phyloP scores from a whole-genome alignment of 2,113 vertebrate species.

The Bos javanicus region DNA sequence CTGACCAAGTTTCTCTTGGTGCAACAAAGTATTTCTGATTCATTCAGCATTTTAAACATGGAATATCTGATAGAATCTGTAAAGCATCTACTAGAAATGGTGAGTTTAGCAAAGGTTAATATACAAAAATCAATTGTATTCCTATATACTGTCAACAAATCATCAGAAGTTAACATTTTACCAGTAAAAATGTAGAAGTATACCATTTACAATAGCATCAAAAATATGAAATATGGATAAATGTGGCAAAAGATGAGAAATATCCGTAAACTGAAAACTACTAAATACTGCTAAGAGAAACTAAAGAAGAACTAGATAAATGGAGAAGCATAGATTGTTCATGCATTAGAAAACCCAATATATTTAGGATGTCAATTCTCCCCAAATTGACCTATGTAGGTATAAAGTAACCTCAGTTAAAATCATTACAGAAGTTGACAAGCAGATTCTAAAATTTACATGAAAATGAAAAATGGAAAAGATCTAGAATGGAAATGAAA shows the following conservation, averaged over 20 bases:
- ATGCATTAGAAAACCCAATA: background rate
- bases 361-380: background rate
- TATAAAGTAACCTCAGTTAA: background rate
- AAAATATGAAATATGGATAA: background rate
- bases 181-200: background rate
- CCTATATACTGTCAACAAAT: background rate
- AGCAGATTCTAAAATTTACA: background rate
- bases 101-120: background rate
- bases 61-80: background rate
- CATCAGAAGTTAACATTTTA: background rate
- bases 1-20: background rate
- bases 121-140: background rate
- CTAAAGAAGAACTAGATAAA: background rate
- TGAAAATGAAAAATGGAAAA: background rate
- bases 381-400: background rate
- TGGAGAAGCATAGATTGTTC: background rate
- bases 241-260: background rate
- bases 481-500: background rate
- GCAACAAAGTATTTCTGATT: background rate
- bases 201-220: background rate
- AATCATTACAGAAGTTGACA: background rate
- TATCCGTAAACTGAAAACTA: background rate
- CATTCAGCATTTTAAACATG: background rate
- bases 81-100: background rate
- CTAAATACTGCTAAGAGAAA: background rate